Evolutionary conservation across 1,140 invertebrate species (phyloP).

Genomic region (Antheraea pernyi): DNA sequence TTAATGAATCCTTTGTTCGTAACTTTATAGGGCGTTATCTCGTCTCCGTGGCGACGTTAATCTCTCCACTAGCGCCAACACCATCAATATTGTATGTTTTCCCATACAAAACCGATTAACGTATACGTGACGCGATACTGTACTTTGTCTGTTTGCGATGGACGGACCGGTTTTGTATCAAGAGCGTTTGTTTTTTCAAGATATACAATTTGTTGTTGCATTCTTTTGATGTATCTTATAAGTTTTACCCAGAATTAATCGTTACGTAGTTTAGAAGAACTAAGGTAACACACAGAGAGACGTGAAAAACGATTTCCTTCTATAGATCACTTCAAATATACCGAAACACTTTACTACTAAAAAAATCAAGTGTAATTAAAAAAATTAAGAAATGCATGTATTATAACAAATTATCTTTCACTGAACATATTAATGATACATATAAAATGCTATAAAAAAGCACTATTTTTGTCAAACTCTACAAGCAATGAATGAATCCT

Average conservation of each 20-base stretch:
- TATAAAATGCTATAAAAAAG: neutral
- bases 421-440: no score
- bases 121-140: neutral
- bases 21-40: conserved; percentile 9
- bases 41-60: conserved; percentile 31
- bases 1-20: neutral
- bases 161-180: neutral
- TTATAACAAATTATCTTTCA: no score
- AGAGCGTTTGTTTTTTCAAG: neutral
- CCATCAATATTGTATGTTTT: neutral
- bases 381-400: no score
- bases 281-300: no score
- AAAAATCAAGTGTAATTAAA: no score
- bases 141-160: neutral
- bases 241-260: no score
- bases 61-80: conserved; percentile 11
- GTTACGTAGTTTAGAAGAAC: no score
- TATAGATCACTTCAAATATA: no score
- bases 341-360: no score
- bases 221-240: no score
- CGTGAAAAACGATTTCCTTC: no score
- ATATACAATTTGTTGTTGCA: no score
- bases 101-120: neutral
- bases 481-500: neutral
- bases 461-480: neutral